Conservation (phyloP, 2,888 invertebrate genomes). For the Mellilla xanthometata region DNA sequence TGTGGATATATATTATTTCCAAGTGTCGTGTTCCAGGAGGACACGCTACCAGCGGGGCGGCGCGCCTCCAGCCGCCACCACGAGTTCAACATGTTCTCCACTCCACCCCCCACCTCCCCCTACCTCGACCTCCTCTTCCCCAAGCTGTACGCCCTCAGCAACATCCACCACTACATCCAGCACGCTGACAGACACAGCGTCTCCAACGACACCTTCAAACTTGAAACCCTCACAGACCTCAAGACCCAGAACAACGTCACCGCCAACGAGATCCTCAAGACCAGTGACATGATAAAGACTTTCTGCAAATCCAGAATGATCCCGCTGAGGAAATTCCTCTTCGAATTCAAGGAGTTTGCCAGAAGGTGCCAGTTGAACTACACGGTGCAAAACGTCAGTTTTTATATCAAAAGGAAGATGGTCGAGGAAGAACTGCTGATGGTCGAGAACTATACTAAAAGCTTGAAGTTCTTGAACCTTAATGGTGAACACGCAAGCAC, state of each 20-base stretch:
- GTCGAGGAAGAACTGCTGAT: slow-evolving; percentile 47
- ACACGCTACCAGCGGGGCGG: slow-evolving; percentile 39
- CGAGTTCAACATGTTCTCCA: slow-evolving; percentile 50
- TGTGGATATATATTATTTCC: too few relatives aligned
- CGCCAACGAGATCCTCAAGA: slow-evolving; percentile 43
- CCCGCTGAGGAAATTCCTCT: slow-evolving; percentile 40
- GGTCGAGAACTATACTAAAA: slow-evolving; percentile 39
- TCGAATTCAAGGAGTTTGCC: slow-evolving; percentile 46
- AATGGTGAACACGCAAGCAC: slow-evolving; percentile 7
- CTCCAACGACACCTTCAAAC: slow-evolving; percentile 29
- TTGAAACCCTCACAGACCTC: slow-evolving; percentile 43
- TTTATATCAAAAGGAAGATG: slow-evolving; percentile 48
- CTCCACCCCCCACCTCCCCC: slow-evolving; percentile 46
- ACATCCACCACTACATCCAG: slow-evolving; percentile 32
- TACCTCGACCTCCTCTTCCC: slow-evolving; percentile 45
- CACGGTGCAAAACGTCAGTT: slow-evolving; percentile 44
- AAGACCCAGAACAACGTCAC: slow-evolving; percentile 38
- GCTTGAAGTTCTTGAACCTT: slow-evolving; percentile 38
- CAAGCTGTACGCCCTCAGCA: slow-evolving; percentile 42
- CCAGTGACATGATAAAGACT: slow-evolving; percentile 50
- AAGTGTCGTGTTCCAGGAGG: slow-evolving; percentile 57
- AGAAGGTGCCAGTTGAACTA: slow-evolving; percentile 38
- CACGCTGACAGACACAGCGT: slow-evolving; percentile 29
- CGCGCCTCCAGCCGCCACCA: slow-evolving; percentile 49
- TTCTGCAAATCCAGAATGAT: slow-evolving; percentile 46